phyloP scores from a whole-genome alignment of 2,888 invertebrate species.

The Alitta virens region DNA sequence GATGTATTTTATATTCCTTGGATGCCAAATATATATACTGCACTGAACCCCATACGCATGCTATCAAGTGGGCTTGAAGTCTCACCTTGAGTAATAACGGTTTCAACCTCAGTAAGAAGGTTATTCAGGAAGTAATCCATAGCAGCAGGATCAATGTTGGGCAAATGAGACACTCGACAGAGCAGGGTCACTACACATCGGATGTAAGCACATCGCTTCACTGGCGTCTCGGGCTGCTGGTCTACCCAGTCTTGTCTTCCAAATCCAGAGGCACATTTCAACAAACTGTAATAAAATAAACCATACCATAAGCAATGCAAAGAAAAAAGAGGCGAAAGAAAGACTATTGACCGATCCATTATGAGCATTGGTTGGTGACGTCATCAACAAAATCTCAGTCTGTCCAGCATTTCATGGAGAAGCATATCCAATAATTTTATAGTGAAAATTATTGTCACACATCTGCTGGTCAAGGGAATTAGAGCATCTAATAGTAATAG shows the following conservation, averaged over 20 bases:
- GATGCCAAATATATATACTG: background rate
- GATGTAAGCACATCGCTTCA: slow-evolving; percentile 66
- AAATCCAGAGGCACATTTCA: slow-evolving; percentile 66
- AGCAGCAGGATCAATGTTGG: slow-evolving; percentile 31
- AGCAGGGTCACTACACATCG: slow-evolving; percentile 65
- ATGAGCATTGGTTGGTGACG: too few relatives aligned
- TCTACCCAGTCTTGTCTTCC: slow-evolving; percentile 51
- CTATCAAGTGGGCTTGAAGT: too few relatives aligned
- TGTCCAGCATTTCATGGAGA: too few relatives aligned
- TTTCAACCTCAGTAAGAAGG: slow-evolving; percentile 51
- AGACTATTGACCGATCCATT: too few relatives aligned
- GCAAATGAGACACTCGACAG: slow-evolving; percentile 47
- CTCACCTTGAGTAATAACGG: slow-evolving; percentile 32
- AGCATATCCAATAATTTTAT: too few relatives aligned
- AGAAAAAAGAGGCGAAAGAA: too few relatives aligned
- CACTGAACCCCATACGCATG: too few relatives aligned
- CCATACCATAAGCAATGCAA: too few relatives aligned
- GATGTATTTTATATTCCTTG: background rate
- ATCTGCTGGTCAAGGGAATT: too few relatives aligned
- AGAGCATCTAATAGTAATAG: too few relatives aligned
- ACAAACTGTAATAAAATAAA: slow-evolving; percentile 59
- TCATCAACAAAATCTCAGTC: too few relatives aligned
- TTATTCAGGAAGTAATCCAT: slow-evolving; percentile 43
- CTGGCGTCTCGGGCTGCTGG: slow-evolving; percentile 59
- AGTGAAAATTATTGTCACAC: too few relatives aligned